Percentiles rank a stretch among this genome's conserved stretches.
phyloP scores from a whole-genome alignment of 2,888 invertebrate species.

The Caenorhabditis angaria region DNA sequence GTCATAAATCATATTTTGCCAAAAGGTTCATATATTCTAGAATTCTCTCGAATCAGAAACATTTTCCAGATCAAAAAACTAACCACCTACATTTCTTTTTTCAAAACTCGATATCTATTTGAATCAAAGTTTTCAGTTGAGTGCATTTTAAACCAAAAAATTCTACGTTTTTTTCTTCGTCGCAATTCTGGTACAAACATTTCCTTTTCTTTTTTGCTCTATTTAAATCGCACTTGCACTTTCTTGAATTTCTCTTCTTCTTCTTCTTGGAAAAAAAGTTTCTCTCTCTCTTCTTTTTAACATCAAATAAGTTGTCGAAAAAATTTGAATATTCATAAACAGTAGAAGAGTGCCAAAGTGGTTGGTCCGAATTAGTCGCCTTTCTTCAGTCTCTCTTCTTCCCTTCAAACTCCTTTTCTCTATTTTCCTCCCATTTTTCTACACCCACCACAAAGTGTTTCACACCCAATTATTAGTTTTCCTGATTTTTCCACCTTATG shows the following conservation, averaged over 20 bases:
- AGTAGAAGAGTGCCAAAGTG: conserved; percentile 13
- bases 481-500: background rate
- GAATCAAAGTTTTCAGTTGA: conserved; percentile 24
- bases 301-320: conserved; percentile 10
- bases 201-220: conserved; percentile 8
- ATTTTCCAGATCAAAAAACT: conserved; percentile 1
- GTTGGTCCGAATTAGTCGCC: conserved; percentile 26
- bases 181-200: conserved; percentile 4
- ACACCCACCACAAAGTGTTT: background rate
- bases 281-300: background rate
- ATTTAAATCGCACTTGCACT: conserved; percentile 10
- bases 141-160: conserved; percentile 28
- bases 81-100: too few relatives aligned
- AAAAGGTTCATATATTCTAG: too few relatives aligned
- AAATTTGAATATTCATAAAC: conserved; percentile 44
- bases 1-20: too few relatives aligned
- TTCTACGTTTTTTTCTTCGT: conserved; percentile 1
- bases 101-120: background rate
- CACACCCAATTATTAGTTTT: conserved; percentile 2
- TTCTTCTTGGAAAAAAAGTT: conserved; percentile 11
- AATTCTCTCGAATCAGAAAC: background rate
- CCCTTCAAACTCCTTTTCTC: background rate
- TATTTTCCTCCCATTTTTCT: background rate
- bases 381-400: too few relatives aligned
- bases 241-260: conserved; percentile 7